These are phyloP conservation scores for Microcebus lehilahytsara DNA, from an alignment of 2,113 vertebrate genomes.

Conservation along the genomic window DNA sequence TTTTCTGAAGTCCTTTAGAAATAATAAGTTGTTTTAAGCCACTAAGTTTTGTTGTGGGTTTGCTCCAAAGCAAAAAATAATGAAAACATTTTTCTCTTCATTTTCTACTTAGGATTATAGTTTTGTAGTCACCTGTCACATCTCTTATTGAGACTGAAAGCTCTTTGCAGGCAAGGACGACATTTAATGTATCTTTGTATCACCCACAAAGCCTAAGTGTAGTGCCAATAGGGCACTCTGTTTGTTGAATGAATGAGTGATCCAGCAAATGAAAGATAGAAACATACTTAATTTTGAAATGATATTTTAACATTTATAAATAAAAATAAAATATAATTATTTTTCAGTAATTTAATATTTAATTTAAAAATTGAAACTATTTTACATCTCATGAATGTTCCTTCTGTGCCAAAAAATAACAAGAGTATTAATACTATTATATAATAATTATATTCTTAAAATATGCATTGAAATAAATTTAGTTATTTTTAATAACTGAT, in stretches of 20 bases:
- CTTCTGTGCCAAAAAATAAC: neutral
- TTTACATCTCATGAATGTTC: slow-evolving; percentile 4
- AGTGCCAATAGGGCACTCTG: neutral
- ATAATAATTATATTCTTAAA: neutral
- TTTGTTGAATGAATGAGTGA: neutral
- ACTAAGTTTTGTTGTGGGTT: neutral
- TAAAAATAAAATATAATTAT: neutral
- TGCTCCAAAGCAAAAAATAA: neutral
- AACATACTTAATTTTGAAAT: neutral
- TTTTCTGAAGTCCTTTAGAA: neutral
- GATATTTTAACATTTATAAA: neutral
- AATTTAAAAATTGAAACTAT: slow-evolving; percentile 18
- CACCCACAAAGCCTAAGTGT: neutral
- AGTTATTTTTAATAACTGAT: neutral
- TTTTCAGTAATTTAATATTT: slow-evolving; percentile 13
- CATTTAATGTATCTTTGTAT: neutral
- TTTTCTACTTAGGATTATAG: neutral
- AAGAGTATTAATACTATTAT: neutral
- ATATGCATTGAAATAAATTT: neutral
- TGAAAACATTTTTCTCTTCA: neutral
- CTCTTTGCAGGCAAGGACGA: neutral
- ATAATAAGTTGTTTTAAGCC: neutral
- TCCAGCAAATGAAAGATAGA: neutral
- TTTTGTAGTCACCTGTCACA: neutral
- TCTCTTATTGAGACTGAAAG: neutral